phyloP scores from a whole-genome alignment of 2,888 invertebrate genomes.

The Ctena decussata region DNA sequence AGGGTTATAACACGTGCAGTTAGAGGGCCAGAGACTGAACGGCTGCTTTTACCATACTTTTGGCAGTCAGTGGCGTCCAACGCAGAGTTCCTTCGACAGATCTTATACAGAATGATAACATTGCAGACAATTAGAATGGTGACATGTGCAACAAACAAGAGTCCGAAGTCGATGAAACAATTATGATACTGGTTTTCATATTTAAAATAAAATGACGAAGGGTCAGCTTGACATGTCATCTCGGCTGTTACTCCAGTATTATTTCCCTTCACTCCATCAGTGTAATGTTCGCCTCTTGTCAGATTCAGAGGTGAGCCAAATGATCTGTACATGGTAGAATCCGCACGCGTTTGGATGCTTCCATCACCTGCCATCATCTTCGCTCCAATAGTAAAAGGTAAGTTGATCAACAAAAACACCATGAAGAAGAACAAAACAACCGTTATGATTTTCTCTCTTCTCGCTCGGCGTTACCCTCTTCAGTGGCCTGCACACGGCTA shows the following conservation, averaged over 20 bases:
- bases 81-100: not conserved
- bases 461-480: not conserved
- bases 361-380: not conserved
- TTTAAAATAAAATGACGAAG: not conserved
- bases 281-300: not conserved
- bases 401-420: not conserved
- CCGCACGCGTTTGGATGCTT: not conserved
- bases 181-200: not conserved
- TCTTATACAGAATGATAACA: not conserved
- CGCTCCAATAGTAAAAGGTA: not conserved
- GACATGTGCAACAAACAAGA: not conserved
- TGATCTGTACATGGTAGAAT: not conserved
- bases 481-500: not conserved
- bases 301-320: not conserved
- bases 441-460: not conserved
- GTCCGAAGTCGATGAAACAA: not conserved
- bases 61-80: not conserved
- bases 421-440: not conserved
- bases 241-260: not conserved
- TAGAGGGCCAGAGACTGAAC: not conserved
- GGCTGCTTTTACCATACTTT: not conserved
- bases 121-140: not conserved
- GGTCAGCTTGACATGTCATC: not conserved
- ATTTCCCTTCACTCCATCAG: not conserved
- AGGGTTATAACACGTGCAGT: not conserved